phyloP scores from a whole-genome alignment of 2,113 vertebrate genomes.

The Hoplias malabaricus region DNA sequence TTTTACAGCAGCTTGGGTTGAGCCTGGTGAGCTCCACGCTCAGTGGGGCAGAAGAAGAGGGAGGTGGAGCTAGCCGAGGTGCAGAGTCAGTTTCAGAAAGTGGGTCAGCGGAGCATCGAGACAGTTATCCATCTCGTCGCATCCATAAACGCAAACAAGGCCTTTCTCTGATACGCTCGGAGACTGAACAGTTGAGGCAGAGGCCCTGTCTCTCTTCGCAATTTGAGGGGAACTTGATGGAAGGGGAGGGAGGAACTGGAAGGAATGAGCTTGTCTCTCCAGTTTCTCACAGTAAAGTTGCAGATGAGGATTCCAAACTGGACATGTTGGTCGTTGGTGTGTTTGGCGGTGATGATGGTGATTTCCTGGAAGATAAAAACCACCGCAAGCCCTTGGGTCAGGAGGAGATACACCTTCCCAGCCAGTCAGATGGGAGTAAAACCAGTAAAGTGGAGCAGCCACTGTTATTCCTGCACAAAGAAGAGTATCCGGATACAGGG shows the following conservation, averaged over 20 bases:
- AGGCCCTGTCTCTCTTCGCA: conserved; percentile 78
- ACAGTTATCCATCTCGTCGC: conserved; percentile 83
- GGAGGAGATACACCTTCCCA: conserved; percentile 94
- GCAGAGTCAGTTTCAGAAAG: background rate
- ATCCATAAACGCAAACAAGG: conserved; percentile 92
- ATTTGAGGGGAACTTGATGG: conserved; percentile 72
- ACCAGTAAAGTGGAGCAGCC: conserved; percentile 62
- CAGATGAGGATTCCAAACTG: conserved; percentile 80
- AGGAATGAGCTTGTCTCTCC: conserved; percentile 82
- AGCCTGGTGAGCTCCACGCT: conserved; percentile 92
- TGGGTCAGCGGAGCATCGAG: conserved; percentile 79
- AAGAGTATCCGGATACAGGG: conserved; percentile 67
- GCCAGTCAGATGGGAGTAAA: conserved; percentile 86
- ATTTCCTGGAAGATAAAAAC: conserved; percentile 69
- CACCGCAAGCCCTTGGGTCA: conserved; percentile 73
- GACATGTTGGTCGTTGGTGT: conserved; percentile 59
- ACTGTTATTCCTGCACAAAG: conserved; percentile 60
- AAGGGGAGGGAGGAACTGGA: conserved; percentile 53
- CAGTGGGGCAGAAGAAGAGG: conserved; percentile 47
- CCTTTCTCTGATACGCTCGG: conserved; percentile 69
- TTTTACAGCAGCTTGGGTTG: conserved; percentile 93
- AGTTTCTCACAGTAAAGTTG: conserved; percentile 87
- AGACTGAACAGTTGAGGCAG: conserved; percentile 81
- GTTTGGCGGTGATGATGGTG: conserved; percentile 58
- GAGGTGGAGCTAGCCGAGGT: conserved; percentile 41